Conservation (phyloP, 64 coral and sea anemone genomes). For the Montipora cactus region DNA sequence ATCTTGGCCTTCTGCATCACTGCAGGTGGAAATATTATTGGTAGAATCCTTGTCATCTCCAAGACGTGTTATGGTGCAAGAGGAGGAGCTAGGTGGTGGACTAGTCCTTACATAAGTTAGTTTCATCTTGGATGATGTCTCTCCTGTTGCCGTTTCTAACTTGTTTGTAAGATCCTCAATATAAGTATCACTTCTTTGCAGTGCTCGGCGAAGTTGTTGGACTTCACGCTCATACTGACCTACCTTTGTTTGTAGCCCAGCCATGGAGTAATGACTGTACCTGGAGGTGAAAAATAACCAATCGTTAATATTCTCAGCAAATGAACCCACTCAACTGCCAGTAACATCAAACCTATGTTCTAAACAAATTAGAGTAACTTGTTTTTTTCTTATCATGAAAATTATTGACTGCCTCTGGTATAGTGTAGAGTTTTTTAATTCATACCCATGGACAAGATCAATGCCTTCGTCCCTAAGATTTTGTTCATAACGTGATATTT, state of each 20-base stretch:
- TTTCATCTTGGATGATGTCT: background rate
- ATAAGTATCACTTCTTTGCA: slow-evolving; percentile 84
- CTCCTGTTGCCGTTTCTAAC: slow-evolving; percentile 27
- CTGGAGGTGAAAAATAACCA: slow-evolving; percentile 24
- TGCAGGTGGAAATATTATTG: background rate
- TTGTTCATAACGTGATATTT: too few relatives aligned
- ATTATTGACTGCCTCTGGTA: too few relatives aligned
- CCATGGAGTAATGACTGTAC: slow-evolving; percentile 87
- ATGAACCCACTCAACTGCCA: too few relatives aligned
- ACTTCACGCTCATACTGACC: slow-evolving; percentile 93
- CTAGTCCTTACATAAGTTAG: background rate
- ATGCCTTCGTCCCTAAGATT: too few relatives aligned
- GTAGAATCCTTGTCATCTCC: background rate
- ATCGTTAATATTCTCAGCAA: background rate
- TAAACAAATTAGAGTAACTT: too few relatives aligned
- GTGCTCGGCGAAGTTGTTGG: slow-evolving; percentile 89
- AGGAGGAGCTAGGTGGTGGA: background rate
- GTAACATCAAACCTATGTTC: too few relatives aligned
- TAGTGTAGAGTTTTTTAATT: too few relatives aligned
- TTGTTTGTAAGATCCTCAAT: slow-evolving; percentile 85
- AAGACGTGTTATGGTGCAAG: slow-evolving; percentile 29
- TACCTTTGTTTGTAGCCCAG: slow-evolving; percentile 91
- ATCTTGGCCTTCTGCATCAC: background rate
- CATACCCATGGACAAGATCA: too few relatives aligned
- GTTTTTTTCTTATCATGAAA: too few relatives aligned